A percentile compares a stretch with the other conserved stretches of the same genome.
phyloP scores from a whole-genome alignment of 2,113 vertebrate species.

The Micromys minutus region DNA sequence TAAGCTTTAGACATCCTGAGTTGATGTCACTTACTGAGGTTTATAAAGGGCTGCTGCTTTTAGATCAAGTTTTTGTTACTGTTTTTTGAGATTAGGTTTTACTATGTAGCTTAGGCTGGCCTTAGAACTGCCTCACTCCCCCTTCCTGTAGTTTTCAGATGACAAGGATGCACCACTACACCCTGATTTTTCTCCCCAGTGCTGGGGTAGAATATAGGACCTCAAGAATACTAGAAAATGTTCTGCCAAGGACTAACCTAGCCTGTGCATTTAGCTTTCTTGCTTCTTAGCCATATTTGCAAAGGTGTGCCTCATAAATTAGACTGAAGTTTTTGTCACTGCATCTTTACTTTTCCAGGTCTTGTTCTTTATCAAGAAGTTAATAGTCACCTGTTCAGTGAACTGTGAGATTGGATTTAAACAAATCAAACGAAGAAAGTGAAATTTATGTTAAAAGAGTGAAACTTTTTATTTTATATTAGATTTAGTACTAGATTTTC shows the following conservation, averaged over 20 bases:
- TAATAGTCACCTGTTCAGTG: background rate
- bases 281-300: background rate
- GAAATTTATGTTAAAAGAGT: no score
- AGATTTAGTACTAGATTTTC: no score
- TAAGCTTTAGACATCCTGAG: background rate
- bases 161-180: background rate
- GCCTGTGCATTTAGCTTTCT: background rate
- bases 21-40: background rate
- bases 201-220: background rate
- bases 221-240: background rate
- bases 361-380: conserved; percentile 46
- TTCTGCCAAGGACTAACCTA: background rate
- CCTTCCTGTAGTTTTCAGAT: background rate
- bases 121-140: background rate
- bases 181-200: background rate
- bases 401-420: conserved; percentile 30
- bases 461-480: background rate
- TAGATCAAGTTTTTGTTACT: background rate
- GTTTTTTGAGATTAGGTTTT: background rate
- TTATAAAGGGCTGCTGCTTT: background rate
- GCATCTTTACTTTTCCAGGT: background rate
- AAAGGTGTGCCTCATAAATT: conserved; percentile 13
- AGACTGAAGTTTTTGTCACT: background rate
- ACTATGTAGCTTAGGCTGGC: background rate
- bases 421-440: conserved; percentile 34